Conservation (phyloP, 2,888 invertebrate genomes). For the Linhomoeus sp. region DNA sequence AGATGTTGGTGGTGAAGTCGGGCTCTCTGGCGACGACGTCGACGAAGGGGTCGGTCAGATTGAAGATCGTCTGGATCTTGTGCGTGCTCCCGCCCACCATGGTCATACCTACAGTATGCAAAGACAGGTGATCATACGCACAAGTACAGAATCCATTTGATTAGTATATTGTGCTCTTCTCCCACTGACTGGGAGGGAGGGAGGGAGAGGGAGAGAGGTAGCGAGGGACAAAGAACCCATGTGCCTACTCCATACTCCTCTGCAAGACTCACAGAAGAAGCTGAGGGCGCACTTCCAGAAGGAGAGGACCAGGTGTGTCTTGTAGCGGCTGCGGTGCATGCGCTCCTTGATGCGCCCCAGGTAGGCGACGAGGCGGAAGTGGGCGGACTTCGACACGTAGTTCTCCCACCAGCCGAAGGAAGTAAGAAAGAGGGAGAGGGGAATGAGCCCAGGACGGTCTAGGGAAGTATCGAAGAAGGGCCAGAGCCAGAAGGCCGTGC, state of each 20-base stretch:
- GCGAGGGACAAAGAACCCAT: too few species aligned
- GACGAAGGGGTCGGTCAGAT: neutral
- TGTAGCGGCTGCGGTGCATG: slow-evolving; percentile 5
- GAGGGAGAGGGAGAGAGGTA: too few species aligned
- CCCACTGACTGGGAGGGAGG: too few species aligned
- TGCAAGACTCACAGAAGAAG: neutral
- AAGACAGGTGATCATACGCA: too few species aligned
- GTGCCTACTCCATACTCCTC: too few species aligned
- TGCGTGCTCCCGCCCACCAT: neutral
- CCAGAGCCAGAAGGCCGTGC: slow-evolving; percentile 6
- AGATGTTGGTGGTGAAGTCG: too few species aligned
- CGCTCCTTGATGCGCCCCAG: slow-evolving; percentile 17
- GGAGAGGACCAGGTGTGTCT: slow-evolving; percentile 1
- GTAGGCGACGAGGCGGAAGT: slow-evolving; percentile 7
- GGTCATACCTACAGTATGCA: too few species aligned
- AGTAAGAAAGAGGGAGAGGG: slow-evolving; percentile 44
- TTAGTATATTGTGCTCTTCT: too few species aligned
- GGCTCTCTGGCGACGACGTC: too few species aligned
- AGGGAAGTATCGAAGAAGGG: slow-evolving; percentile 2
- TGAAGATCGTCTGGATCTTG: neutral
- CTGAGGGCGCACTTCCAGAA: slow-evolving; percentile 1
- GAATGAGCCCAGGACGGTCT: slow-evolving; percentile 37
- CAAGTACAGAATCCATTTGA: too few species aligned
- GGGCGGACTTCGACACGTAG: slow-evolving; percentile 37
- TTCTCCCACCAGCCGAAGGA: slow-evolving; percentile 71